A percentile compares a stretch with the other conserved stretches of the same genome.
Conservation (phyloP, 2,113 vertebrate genomes). For the Labeo catla region DNA sequence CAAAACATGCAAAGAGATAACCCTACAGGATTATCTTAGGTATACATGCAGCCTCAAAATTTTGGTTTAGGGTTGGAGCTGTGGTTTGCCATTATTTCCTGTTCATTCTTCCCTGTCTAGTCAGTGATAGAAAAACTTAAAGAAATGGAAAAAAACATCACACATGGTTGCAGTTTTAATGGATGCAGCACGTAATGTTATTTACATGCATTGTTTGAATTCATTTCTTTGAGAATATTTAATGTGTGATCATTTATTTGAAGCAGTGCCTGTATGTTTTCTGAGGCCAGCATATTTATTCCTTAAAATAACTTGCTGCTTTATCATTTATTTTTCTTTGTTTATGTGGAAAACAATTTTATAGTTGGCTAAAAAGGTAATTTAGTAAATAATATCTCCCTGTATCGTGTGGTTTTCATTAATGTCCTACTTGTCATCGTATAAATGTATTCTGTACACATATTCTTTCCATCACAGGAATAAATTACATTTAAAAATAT, state of each 20-base stretch:
- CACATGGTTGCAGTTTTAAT: background rate
- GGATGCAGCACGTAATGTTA: background rate
- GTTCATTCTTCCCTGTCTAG: background rate
- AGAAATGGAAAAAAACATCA: background rate
- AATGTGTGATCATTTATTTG: background rate
- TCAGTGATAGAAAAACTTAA: background rate
- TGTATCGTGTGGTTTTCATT: background rate
- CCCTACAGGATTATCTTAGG: background rate
- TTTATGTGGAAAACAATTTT: background rate
- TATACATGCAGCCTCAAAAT: background rate
- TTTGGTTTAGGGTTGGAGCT: background rate
- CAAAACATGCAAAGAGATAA: background rate
- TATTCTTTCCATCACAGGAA: background rate
- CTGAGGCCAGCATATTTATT: background rate
- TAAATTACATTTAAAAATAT: background rate
- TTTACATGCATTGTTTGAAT: background rate
- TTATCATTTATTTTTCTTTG: background rate
- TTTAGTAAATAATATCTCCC: background rate
- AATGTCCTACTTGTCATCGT: background rate
- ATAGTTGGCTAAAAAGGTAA: background rate
- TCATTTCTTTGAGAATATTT: background rate
- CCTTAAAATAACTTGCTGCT: background rate
- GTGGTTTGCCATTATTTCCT: background rate
- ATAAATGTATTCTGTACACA: too few species aligned
- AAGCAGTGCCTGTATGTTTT: constrained; percentile 2